Conservation (phyloP, 2,113 vertebrate species). For the Ceuthmochares aereus region DNA sequence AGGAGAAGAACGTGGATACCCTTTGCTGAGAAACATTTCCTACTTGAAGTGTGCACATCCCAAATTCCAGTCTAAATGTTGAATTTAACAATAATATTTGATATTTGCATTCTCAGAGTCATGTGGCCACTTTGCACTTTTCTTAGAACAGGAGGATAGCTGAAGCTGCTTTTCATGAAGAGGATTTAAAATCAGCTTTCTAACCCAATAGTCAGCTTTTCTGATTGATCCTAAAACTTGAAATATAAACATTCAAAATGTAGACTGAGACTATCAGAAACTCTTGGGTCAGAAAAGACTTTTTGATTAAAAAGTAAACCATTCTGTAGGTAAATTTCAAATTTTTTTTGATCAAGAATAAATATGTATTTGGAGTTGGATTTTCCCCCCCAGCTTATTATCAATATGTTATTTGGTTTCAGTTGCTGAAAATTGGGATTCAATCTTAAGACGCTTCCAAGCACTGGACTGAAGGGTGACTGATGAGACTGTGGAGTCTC, state of each 20-base stretch:
- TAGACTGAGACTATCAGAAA: background rate
- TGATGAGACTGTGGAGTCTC: background rate
- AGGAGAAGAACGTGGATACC: background rate
- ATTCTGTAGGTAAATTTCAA: background rate
- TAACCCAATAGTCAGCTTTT: background rate
- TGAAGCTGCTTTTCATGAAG: background rate
- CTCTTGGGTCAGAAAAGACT: background rate
- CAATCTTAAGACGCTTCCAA: background rate
- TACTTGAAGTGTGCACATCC: background rate
- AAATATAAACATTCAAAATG: background rate
- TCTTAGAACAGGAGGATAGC: background rate
- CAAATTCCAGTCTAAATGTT: background rate
- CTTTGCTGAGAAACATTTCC: background rate
- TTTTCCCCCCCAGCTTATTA: background rate
- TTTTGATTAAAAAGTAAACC: background rate
- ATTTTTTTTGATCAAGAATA: background rate
- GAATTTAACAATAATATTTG: background rate
- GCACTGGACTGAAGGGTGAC: background rate
- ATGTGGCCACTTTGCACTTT: background rate
- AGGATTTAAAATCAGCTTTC: background rate
- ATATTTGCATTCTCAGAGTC: background rate
- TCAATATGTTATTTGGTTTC: background rate
- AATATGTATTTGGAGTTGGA: background rate
- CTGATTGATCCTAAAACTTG: background rate
- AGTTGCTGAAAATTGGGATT: background rate